These are phyloP conservation scores for Circaetus gallicus DNA, from an alignment of 2,113 vertebrate species.

Conservation along the genomic window DNA sequence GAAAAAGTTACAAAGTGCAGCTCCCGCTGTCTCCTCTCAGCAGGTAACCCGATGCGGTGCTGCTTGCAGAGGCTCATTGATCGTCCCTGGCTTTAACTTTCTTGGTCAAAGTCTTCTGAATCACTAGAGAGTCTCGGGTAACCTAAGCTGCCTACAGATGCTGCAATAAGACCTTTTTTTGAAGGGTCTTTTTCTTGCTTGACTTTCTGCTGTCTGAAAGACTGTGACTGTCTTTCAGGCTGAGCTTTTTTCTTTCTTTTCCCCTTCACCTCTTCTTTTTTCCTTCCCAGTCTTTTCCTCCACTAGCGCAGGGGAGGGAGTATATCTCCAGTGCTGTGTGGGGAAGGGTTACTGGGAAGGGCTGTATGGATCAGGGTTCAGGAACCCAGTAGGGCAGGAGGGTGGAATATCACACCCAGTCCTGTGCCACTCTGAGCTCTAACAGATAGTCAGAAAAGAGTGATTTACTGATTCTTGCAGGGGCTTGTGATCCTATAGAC, in stretches of 20 bases:
- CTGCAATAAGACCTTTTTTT: conserved; percentile 54
- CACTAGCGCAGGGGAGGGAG: background rate
- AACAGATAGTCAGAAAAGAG: background rate
- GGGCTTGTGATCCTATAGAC: background rate
- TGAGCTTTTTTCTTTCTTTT: background rate
- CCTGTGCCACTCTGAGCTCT: background rate
- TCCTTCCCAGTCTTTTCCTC: background rate
- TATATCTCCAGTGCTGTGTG: background rate
- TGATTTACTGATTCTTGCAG: background rate
- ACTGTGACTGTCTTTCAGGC: background rate
- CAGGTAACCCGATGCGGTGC: conserved; percentile 54
- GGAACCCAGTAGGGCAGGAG: too few relatives aligned
- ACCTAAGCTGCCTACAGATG: conserved; percentile 58
- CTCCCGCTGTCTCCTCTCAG: conserved; percentile 19
- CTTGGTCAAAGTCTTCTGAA: conserved; percentile 68
- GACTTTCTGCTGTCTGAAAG: conserved; percentile 47
- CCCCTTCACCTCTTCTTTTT: background rate
- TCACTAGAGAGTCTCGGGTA: conserved; percentile 69
- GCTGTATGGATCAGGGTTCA: background rate
- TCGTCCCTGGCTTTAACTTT: conserved; percentile 68
- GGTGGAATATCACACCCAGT: background rate
- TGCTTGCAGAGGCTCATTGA: conserved; percentile 56
- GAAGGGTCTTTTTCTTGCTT: conserved; percentile 8
- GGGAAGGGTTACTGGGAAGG: background rate
- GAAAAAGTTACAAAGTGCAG: background rate